phyloP scores from a whole-genome alignment of 2,113 vertebrate species.

The Rutilus rutilus region DNA sequence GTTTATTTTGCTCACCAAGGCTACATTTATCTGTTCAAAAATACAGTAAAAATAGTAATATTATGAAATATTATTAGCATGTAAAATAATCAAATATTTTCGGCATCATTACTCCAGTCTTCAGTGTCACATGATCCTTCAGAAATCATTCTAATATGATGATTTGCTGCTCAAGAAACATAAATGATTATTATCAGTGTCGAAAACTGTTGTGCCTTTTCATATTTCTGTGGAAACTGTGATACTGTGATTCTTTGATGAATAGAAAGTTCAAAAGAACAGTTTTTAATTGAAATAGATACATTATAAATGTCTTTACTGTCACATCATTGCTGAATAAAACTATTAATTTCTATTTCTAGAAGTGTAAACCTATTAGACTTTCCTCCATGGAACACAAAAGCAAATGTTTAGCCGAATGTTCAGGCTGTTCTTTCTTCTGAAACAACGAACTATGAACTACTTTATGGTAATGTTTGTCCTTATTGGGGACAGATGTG shows the following conservation, averaged over 20 bases:
- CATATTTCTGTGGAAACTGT: no score
- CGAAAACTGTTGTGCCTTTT: not conserved
- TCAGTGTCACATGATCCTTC: not conserved
- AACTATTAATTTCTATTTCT: no score
- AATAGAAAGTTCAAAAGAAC: no score
- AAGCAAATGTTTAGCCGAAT: not conserved
- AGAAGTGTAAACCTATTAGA: no score
- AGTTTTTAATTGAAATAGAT: no score
- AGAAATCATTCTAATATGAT: not conserved
- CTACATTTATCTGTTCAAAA: not conserved
- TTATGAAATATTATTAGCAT: not conserved
- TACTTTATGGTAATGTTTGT: no score
- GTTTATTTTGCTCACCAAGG: not conserved
- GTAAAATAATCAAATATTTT: not conserved
- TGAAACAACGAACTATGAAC: not conserved
- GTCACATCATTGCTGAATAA: no score
- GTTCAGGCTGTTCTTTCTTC: not conserved
- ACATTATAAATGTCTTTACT: no score
- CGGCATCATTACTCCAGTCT: not conserved
- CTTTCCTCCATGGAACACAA: no score
- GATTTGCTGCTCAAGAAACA: not conserved
- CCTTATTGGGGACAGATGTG: no score
- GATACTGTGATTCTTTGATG: no score
- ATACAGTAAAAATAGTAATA: not conserved
- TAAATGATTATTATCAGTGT: not conserved